These are phyloP conservation scores for Athalia circularis DNA, from an alignment of 2,888 invertebrate genomes.

Conservation along the genomic window DNA sequence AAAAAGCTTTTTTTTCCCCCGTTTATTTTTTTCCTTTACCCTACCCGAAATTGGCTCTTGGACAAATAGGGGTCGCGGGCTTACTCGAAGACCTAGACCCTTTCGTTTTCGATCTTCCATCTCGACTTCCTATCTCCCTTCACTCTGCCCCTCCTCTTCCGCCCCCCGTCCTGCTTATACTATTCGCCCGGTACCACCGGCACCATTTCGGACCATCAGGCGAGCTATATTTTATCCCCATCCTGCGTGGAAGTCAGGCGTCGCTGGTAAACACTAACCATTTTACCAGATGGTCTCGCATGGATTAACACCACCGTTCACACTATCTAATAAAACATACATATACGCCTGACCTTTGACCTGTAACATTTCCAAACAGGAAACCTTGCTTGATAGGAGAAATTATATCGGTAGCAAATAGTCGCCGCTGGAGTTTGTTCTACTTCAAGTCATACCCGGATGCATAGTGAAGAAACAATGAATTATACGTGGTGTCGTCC, in stretches of 20 bases:
- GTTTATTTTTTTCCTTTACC: background rate
- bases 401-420: too few species aligned
- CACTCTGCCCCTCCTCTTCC: background rate
- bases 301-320: slow-evolving; percentile 39
- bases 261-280: slow-evolving; percentile 43
- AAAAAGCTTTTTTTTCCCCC: slow-evolving; percentile 17
- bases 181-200: background rate
- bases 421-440: too few species aligned
- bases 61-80: slow-evolving; percentile 53
- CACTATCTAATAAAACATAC: too few species aligned
- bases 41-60: slow-evolving; percentile 41
- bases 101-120: slow-evolving; percentile 47
- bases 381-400: too few species aligned
- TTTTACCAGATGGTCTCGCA: slow-evolving; percentile 47
- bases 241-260: background rate
- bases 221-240: slow-evolving; percentile 48
- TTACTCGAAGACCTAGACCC: slow-evolving; percentile 48
- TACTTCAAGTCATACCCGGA: too few species aligned
- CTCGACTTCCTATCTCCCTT: slow-evolving; percentile 29
- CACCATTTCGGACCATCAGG: slow-evolving; percentile 18
- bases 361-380: too few species aligned
- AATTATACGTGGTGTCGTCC: too few species aligned
- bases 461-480: too few species aligned
- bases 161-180: background rate
- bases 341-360: too few species aligned